Conservation (phyloP, 2,113 vertebrate genomes). For the Lycaon pictus region DNA sequence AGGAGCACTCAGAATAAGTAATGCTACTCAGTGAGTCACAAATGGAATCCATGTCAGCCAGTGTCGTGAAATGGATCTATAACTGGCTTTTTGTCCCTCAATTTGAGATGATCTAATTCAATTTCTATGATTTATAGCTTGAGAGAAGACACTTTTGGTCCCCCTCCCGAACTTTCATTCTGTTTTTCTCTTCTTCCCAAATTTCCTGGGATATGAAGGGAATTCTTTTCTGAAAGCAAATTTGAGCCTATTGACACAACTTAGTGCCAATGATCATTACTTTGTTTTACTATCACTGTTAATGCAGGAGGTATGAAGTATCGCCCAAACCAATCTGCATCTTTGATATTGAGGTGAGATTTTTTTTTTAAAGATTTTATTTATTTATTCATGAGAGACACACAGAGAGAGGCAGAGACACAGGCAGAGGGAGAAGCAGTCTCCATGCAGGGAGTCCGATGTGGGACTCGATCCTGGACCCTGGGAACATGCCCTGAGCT, state of each 20-base stretch:
- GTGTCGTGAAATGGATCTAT: constrained; percentile 87
- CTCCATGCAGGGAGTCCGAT: too few relatives aligned
- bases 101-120: constrained; percentile 89
- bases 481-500: too few relatives aligned
- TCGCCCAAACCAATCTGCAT: constrained; percentile 58
- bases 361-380: constrained; percentile 11
- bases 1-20: constrained; percentile 86
- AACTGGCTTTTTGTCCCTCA: constrained; percentile 88
- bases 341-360: constrained; percentile 70
- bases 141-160: constrained; percentile 73
- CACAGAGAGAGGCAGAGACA: too few relatives aligned
- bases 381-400: too few relatives aligned
- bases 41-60: constrained; percentile 84
- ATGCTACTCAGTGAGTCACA: constrained; percentile 85
- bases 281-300: constrained; percentile 61
- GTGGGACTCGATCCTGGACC: too few relatives aligned
- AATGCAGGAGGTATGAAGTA: not conserved
- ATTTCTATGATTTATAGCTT: constrained; percentile 86
- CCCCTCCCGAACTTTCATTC: constrained; percentile 52
- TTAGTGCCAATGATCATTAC: not conserved
- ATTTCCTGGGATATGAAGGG: constrained; percentile 62
- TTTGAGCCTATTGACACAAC: not conserved
- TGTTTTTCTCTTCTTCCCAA: constrained; percentile 56
- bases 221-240: constrained; percentile 67
- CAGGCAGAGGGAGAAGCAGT: too few relatives aligned